These are phyloP conservation scores for Apamea crenata DNA, from an alignment of 2,888 invertebrate genomes.

Conservation along the genomic window DNA sequence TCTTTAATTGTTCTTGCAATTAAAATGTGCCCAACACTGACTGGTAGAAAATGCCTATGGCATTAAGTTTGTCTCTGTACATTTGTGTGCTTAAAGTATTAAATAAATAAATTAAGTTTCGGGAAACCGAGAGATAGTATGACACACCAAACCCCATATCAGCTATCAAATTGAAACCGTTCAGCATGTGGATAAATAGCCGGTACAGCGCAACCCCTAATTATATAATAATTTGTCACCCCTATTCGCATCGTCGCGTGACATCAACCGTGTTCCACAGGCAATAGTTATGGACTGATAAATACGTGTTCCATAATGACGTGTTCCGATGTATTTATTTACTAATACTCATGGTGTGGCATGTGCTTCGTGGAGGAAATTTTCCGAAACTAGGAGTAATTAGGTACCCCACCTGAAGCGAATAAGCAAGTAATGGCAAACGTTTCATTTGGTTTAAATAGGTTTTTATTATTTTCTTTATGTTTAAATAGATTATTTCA, in stretches of 20 bases:
- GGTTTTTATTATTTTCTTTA: too few relatives aligned
- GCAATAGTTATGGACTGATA: slow-evolving; percentile 48
- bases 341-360: slow-evolving; percentile 1
- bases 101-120: neutral
- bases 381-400: neutral
- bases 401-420: too few relatives aligned
- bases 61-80: too few relatives aligned
- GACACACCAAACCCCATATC: slow-evolving; percentile 9
- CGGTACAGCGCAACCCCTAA: slow-evolving; percentile 30
- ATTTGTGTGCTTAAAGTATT: too few relatives aligned
- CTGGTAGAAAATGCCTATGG: too few relatives aligned
- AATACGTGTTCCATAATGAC: slow-evolving; percentile 35
- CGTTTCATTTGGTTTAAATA: too few relatives aligned
- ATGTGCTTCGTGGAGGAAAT: neutral
- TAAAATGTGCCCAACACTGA: too few relatives aligned
- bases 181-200: slow-evolving; percentile 12
- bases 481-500: too few relatives aligned
- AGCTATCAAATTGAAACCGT: slow-evolving; percentile 7
- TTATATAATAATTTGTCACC: slow-evolving; percentile 55
- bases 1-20: too few relatives aligned
- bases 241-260: slow-evolving; percentile 52
- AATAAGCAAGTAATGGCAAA: too few relatives aligned
- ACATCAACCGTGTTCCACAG: slow-evolving; percentile 35
- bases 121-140: neutral
- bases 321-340: slow-evolving; percentile 47